Conservation (phyloP, 2,113 vertebrate genomes). For the Reinhardtius hippoglossoides region DNA sequence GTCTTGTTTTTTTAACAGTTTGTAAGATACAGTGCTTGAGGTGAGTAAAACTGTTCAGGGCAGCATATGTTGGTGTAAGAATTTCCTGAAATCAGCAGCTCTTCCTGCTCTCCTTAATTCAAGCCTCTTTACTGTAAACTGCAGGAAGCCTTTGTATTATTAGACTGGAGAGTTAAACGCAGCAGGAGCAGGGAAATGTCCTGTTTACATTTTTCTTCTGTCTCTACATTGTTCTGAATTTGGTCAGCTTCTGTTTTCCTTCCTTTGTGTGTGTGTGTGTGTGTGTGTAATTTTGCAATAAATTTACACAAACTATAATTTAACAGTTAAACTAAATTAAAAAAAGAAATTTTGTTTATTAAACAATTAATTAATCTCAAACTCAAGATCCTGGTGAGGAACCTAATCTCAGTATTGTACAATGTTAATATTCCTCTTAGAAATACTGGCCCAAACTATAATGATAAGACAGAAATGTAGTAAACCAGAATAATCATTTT, state of each 20-base stretch:
- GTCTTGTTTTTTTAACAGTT: not conserved
- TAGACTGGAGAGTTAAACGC: not conserved
- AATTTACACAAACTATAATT: too few relatives aligned
- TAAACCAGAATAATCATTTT: too few relatives aligned
- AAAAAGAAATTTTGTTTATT: too few relatives aligned
- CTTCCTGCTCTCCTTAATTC: slow-evolving; percentile 5
- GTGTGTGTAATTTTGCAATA: not conserved
- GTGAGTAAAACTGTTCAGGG: not conserved
- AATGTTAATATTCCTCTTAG: too few relatives aligned
- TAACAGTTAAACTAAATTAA: too few relatives aligned
- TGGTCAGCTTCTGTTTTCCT: slow-evolving; percentile 8
- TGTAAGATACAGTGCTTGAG: not conserved
- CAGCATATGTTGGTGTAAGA: not conserved
- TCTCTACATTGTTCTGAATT: slow-evolving; percentile 7
- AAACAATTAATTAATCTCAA: too few relatives aligned
- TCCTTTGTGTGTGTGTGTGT: not conserved
- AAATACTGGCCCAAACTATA: too few relatives aligned
- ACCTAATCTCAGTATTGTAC: too few relatives aligned
- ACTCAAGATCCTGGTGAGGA: too few relatives aligned
- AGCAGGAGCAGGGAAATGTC: slow-evolving; percentile 18
- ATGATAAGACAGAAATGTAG: too few relatives aligned
- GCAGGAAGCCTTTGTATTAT: slow-evolving; percentile 53
- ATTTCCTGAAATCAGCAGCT: not conserved
- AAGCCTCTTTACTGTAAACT: not conserved
- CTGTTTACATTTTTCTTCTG: slow-evolving; percentile 35